Base-by-base conservation (phyloP, 2,113 vertebrate genomes). In the Lipophrys pholis region DNA sequence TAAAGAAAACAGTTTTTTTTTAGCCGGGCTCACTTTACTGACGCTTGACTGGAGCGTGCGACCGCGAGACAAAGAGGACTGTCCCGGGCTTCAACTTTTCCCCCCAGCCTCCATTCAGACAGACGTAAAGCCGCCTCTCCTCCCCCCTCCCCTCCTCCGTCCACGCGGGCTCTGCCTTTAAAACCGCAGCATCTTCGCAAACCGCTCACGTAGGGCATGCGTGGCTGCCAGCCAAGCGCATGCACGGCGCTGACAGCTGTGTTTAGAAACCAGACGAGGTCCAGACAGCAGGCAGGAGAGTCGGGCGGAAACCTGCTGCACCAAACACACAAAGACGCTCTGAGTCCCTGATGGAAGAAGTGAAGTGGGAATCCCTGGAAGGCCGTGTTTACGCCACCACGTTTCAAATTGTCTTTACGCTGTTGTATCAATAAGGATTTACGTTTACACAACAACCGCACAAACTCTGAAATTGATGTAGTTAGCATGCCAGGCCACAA, bases 1-100 rank as follows among this genome's bases (percentile, higher is more conserved):
- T 4, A 30, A 30, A 30, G 21, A 4, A 30, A 30, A 30, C 21
- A 2, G 21, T 30, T 30, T 30, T 30, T 30, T 30, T 30, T 30
- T 2, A 30, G 21, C 82, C 86, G 79, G 84, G 83, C 81, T 79
- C 69, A 51, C 76, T 84, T 90, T 82, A 89, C 88, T 87, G 90
- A 89, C 48, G 87, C 84, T 79, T 86, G 87, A 87, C 88, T 90
- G 85, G 73, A 92, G 77, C 51, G 52, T 78, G 76, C 73, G 54
- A 84, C 73, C 76, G 58, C 69, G n/a, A 88, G 84, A 94, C 93
- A 93, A 94, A 93, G 87, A 83, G 5, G 64, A 75, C 70, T 57
- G 62, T 89, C 71, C 72, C 72, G 71, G 79, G 82, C 86, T 81
- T 90, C 81, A 83, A 82, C 85, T 78, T 78, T 73, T 85, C 87